Percentiles rank a stretch among this genome's conserved stretches.
Evolutionary conservation across 2,113 vertebrate species (phyloP).

Genomic region (Poeciliopsis retropinna): DNA sequence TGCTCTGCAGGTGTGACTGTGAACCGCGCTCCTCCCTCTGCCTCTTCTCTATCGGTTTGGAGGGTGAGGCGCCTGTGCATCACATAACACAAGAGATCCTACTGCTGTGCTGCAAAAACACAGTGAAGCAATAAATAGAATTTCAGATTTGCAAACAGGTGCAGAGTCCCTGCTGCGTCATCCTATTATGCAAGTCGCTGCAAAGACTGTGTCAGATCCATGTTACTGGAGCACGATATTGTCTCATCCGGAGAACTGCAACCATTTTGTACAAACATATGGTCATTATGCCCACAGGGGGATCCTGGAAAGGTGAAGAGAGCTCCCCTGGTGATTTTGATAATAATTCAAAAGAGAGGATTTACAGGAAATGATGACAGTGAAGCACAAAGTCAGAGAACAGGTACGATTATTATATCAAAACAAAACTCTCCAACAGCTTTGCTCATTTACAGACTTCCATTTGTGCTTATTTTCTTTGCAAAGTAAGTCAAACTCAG

Average conservation of each 20-base stretch:
- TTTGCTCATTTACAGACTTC: no score
- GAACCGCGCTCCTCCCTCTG: conserved; percentile 18
- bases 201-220: conserved; percentile 21
- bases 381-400: conserved; percentile 7
- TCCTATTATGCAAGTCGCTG: conserved; percentile 19
- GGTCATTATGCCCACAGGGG: conserved; percentile 32
- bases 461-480: no score
- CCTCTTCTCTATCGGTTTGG: conserved; percentile 16
- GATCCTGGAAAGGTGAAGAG: conserved; percentile 12
- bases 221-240: conserved; percentile 37
- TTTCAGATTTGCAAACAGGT: conserved; percentile 25
- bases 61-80: conserved; percentile 6
- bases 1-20: conserved; percentile 39
- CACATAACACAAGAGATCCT: conserved; percentile 15
- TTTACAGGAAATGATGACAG: conserved; percentile 18
- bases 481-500: no score
- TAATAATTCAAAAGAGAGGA: conserved; percentile 17
- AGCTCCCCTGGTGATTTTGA: conserved; percentile 36
- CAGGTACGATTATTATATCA: no score
- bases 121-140: conserved; percentile 16
- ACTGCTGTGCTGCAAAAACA: conserved; percentile 29
- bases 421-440: no score
- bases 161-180: conserved; percentile 15
- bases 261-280: conserved; percentile 51
- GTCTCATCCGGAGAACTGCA: conserved; percentile 41